Evolutionary conservation across 2,113 vertebrate genomes (phyloP), one percentile per base, ranked within the genome.

Genomic region (Trichomycterus rosablanca): DNA sequence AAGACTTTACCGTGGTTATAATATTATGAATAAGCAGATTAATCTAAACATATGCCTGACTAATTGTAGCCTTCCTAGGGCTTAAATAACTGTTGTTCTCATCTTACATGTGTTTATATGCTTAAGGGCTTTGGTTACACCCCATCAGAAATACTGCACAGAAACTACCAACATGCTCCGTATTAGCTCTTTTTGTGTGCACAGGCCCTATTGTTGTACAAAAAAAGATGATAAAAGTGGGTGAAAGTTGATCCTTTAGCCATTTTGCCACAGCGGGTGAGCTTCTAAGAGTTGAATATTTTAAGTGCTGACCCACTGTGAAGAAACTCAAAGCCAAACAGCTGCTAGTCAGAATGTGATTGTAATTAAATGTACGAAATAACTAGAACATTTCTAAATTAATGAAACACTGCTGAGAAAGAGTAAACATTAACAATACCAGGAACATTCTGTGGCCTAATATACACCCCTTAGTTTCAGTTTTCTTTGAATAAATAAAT

Each of bases 231-330:
- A 40, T 56, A 44, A 44, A 30, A 48, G 45, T 55, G 64, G 52
- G 48, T 44, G 59, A 80, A 80, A 82, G 75, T 68, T 81, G 73
- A 63, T 76, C 65, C n/a, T 56, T 49, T 7, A 57, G 54, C 65
- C 75, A 59, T 80, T 81, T 73, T 53, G 72, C 61, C 53, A 49
- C 70, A 82, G 78, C 76, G 77, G 66, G 73, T 79, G 81, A 35
- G 75, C 82, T 88, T 81, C 83, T 84, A 84, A 79, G 81, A 75
- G 72, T 63, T 84, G 20, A 85, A 84, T 85, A 82, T 81, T 85
- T 84, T 6, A 84, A 83, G 76, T 2, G 70, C 12, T 50, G 62
- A 22, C 43, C 19, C 50, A 35, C 8, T 4, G 51, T 14, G 16
- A 30, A 32, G 50, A n/a, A n/a, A n/a, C n/a, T n/a, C n/a, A n/a